phyloP scores from a whole-genome alignment of 2,888 invertebrate genomes.

The Platypus cylindrus region DNA sequence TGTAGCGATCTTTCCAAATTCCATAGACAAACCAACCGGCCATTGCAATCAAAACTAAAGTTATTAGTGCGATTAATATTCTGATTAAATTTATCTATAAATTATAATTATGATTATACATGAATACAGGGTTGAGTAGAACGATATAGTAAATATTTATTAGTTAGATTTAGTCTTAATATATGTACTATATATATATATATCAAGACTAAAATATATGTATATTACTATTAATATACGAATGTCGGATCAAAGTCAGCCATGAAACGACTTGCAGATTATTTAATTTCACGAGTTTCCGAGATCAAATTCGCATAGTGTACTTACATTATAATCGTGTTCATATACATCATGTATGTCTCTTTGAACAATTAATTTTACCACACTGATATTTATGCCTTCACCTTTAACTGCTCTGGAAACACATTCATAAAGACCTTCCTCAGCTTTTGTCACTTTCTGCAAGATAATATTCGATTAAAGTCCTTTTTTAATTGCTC shows the following conservation, averaged over 20 bases:
- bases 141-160: too few species aligned
- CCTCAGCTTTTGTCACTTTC: conserved; percentile 34
- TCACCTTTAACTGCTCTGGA: conserved; percentile 39
- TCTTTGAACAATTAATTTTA: conserved; percentile 47
- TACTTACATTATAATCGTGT: conserved; percentile 21
- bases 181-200: too few species aligned
- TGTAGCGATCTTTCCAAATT: conserved; percentile 24
- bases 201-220: too few species aligned
- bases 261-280: too few species aligned
- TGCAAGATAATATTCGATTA: conserved; percentile 12
- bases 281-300: too few species aligned
- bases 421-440: conserved; percentile 52
- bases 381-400: conserved; percentile 38
- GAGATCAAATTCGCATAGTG: too few species aligned
- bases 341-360: conserved; percentile 25
- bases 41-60: conserved; percentile 20
- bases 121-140: too few species aligned
- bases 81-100: conserved; percentile 24
- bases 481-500: too few species aligned
- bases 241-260: too few species aligned
- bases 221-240: too few species aligned
- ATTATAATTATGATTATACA: not conserved
- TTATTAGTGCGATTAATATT: conserved; percentile 20
- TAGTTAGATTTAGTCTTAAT: not conserved
- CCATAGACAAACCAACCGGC: conserved; percentile 22